Conservation (phyloP, 2,113 vertebrate genomes). For the Mus musculus region DNA sequence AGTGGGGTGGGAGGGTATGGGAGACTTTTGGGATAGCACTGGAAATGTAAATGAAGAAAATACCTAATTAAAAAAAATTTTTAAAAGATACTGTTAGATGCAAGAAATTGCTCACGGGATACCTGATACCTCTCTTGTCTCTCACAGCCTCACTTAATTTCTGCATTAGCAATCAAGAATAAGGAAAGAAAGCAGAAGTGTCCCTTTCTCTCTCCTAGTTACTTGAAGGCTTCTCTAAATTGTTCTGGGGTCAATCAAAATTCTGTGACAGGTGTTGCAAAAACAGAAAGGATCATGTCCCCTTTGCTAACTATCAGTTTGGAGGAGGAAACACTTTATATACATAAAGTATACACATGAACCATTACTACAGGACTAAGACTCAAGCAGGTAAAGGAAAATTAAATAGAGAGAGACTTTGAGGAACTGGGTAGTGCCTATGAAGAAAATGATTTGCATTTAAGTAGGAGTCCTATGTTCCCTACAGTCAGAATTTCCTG, state of each 20-base stretch:
- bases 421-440: neutral
- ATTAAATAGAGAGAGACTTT: neutral
- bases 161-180: neutral
- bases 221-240: neutral
- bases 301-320: neutral
- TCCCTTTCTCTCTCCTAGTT: neutral
- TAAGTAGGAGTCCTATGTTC: neutral
- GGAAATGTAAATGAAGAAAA: no score
- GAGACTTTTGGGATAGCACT: no score
- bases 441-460: neutral
- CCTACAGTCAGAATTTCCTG: neutral
- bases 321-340: neutral
- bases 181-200: neutral
- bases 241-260: neutral
- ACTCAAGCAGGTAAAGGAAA: slow-evolving; percentile 31
- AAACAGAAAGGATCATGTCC: neutral
- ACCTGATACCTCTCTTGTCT: rapidly evolving
- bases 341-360: slow-evolving; percentile 16
- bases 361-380: neutral
- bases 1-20: no score
- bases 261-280: neutral
- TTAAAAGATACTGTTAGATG: neutral
- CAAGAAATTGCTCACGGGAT: neutral
- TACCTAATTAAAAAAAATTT: no score
- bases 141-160: neutral